These are phyloP conservation scores for Polia nebulosa DNA, from an alignment of 2,888 invertebrate species.

Conservation along the genomic window DNA sequence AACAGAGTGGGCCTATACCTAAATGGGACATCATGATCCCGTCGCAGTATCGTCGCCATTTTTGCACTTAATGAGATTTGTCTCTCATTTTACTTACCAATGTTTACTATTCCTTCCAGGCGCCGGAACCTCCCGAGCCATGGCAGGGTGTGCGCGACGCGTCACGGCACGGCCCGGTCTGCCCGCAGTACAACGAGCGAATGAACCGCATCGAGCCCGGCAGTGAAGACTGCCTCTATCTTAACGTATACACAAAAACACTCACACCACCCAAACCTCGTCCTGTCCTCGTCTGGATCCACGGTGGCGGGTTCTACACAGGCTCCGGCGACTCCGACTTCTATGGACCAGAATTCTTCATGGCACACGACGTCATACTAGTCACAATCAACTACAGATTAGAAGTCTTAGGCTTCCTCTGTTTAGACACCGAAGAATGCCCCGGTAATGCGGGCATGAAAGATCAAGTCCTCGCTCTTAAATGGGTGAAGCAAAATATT, in stretches of 20 bases:
- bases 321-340: constrained; percentile 88
- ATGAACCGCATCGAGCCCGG: constrained; percentile 88
- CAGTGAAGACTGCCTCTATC: constrained; percentile 92
- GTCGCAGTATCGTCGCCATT: neutral
- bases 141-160: constrained; percentile 85
- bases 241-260: constrained; percentile 92
- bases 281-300: constrained; percentile 89
- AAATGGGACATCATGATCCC: neutral
- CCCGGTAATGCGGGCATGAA: constrained; percentile 89
- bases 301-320: constrained; percentile 88
- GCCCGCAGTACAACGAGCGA: constrained; percentile 88
- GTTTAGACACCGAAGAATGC: constrained; percentile 85
- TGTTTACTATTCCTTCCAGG: constrained; percentile 71
- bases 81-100: neutral
- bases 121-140: constrained; percentile 82
- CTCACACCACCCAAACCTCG: constrained; percentile 69
- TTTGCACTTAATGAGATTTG: constrained; percentile 1
- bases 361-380: constrained; percentile 83
- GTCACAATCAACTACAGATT: constrained; percentile 89
- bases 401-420: constrained; percentile 87
- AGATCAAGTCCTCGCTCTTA: constrained; percentile 88
- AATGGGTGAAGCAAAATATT: constrained; percentile 87
- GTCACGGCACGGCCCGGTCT: constrained; percentile 83
- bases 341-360: constrained; percentile 88
- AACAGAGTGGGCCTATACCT: neutral